Conservation (phyloP, 2,888 invertebrate species). For the Colletes collaris region DNA sequence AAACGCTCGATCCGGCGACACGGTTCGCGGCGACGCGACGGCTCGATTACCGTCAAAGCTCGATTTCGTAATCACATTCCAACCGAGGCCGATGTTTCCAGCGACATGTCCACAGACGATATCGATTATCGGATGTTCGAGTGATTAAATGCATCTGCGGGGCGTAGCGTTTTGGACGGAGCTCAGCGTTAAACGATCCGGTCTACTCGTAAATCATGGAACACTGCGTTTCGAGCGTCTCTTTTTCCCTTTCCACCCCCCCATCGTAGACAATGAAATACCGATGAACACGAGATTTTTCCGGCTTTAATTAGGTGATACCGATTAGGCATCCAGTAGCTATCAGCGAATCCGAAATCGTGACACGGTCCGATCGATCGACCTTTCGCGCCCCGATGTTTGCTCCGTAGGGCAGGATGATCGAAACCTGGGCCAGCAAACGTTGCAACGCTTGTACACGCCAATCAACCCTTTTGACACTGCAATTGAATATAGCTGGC, state of each 20-base stretch:
- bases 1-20: neutral
- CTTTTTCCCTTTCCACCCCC: neutral
- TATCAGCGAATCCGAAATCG: neutral
- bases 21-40: neutral
- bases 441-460: slow-evolving; percentile 14
- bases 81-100: slow-evolving; percentile 14
- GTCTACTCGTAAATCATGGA: slow-evolving; percentile 41
- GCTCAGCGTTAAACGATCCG: slow-evolving; percentile 23
- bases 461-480: slow-evolving; percentile 1
- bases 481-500: neutral
- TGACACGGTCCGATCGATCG: slow-evolving; percentile 19
- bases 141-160: slow-evolving; percentile 59
- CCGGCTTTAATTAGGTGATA: slow-evolving; percentile 3
- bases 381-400: slow-evolving; percentile 24
- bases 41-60: slow-evolving; percentile 4
- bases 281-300: slow-evolving; percentile 1
- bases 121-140: slow-evolving; percentile 56
- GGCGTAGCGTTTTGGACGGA: slow-evolving; percentile 32
- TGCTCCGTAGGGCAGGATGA: slow-evolving; percentile 7
- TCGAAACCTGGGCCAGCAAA: slow-evolving; percentile 7
- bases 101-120: slow-evolving; percentile 37
- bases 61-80: slow-evolving; percentile 43
- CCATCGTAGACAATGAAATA: neutral
- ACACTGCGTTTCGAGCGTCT: neutral
- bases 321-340: slow-evolving; percentile 6